Base-by-base conservation (phyloP, 2,888 invertebrate species). In the Stenodema calcarata region DNA sequence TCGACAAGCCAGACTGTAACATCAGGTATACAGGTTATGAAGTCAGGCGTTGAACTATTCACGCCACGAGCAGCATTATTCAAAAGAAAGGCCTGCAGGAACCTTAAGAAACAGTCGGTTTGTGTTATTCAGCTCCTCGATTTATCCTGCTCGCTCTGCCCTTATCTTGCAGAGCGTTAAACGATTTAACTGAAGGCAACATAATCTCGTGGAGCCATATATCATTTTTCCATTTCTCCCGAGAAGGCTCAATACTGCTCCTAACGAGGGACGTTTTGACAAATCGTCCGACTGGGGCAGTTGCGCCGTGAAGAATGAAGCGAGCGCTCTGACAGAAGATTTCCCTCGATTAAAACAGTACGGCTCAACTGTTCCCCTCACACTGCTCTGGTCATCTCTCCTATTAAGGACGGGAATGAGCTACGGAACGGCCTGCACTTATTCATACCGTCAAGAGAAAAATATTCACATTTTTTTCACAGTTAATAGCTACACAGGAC, bases 151-250 rank as follows among this genome's bases (percentile, higher is more conserved):
- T 62, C 23, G 23, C 62, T 2, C 27, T 62, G 27, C 62, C 62
- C 23, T 62, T 62, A 18, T 62, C 62, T 62, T 27, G 62, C 23
- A 11, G 4, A 62, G 62, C 62, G 62, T 62, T 62, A 62, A 23
- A 62, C 62, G 62, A 62, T 62, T 62, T 62, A 62, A 62, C 62
- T 62, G 62, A 23, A 27, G 62, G 62, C 27, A 62, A 62, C 62
- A 62, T 62, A 62, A 73, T 73, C 73, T 18, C 73, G 41, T 3
- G 9, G 16, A 41, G 35, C 35, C 73, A 73, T 73, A 73, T 41
- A 73, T 73, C 73, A 73, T 73, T 73, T 73, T 73, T 30, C 73
- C 35, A 73, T 73, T 73, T 73, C 73, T 73, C 73, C 35, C 35
- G n/a, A 35, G 35, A 73, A 35, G 73, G 73, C 41, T 73, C 73